phyloP scores from a whole-genome alignment of 2,797 vertebrate genomes.

The Luscinia luscinia region DNA sequence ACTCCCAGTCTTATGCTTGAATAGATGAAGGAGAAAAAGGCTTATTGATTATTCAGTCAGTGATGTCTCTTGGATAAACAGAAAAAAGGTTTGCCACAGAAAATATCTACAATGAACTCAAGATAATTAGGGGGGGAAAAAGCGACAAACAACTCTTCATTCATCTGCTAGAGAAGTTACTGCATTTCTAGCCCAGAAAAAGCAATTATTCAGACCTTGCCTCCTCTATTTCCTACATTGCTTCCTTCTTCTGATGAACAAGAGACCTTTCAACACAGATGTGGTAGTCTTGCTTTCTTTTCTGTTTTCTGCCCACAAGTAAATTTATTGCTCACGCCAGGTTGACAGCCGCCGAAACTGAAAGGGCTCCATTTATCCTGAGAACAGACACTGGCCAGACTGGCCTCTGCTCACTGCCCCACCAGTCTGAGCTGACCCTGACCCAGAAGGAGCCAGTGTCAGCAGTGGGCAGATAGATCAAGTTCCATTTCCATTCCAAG shows the following conservation, averaged over 20 bases:
- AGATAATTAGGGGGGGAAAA: slow-evolving; percentile 42
- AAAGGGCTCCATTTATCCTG: slow-evolving; percentile 35
- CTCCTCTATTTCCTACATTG: slow-evolving; percentile 46
- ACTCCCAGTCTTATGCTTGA: slow-evolving; percentile 57
- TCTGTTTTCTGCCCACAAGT: slow-evolving; percentile 41
- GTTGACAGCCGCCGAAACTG: not conserved
- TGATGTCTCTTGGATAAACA: slow-evolving; percentile 61
- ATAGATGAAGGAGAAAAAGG: slow-evolving; percentile 57
- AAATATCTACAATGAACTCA: slow-evolving; percentile 60
- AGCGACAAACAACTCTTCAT: slow-evolving; percentile 43
- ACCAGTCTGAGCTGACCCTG: not conserved
- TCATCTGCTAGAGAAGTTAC: slow-evolving; percentile 37
- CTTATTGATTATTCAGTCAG: slow-evolving; percentile 66
- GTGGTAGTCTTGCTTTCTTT: slow-evolving; percentile 27
- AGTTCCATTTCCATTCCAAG: not conserved
- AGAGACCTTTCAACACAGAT: slow-evolving; percentile 56
- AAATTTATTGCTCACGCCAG: slow-evolving; percentile 25
- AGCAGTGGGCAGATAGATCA: not conserved
- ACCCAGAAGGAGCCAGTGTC: not conserved
- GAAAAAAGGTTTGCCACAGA: slow-evolving; percentile 54
- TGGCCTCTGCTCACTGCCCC: not conserved
- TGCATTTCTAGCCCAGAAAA: slow-evolving; percentile 36
- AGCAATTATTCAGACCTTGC: slow-evolving; percentile 45
- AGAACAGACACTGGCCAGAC: not conserved
- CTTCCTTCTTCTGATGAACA: slow-evolving; percentile 56